phyloP scores from a whole-genome alignment of 2,888 invertebrate genomes.

The Cosmia pyralina region DNA sequence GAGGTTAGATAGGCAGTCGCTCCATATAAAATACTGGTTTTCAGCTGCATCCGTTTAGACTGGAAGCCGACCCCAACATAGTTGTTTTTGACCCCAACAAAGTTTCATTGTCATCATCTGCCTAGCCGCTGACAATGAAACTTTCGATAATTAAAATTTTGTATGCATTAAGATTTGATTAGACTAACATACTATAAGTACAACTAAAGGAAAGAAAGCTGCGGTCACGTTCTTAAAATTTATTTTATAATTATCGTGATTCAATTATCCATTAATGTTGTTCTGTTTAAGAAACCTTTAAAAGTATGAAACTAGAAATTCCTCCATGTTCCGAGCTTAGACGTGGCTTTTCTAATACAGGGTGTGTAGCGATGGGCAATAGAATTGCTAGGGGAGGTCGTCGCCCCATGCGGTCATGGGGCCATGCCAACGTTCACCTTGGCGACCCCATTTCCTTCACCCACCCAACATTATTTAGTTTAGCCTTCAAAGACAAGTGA shows the following conservation, averaged over 20 bases:
- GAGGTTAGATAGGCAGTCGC: too few relatives aligned
- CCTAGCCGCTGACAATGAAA: neutral
- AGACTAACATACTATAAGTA: neutral
- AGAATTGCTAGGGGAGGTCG: slow-evolving; percentile 42
- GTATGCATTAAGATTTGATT: neutral
- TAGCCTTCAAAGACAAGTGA: neutral
- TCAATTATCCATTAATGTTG: neutral
- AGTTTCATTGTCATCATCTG: too few relatives aligned
- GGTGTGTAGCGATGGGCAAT: slow-evolving; percentile 26
- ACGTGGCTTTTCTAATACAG: neutral
- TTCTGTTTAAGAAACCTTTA: slow-evolving; percentile 1
- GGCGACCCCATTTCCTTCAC: slow-evolving; percentile 35
- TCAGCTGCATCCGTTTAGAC: too few relatives aligned
- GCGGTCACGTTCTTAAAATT: neutral
- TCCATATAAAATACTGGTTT: too few relatives aligned
- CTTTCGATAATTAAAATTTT: neutral
- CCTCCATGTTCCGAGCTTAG: neutral
- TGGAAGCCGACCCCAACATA: too few relatives aligned
- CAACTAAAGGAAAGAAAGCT: neutral
- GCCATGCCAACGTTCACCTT: slow-evolving; percentile 18
- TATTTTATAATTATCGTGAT: neutral
- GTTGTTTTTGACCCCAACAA: too few relatives aligned
- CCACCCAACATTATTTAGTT: slow-evolving; percentile 19
- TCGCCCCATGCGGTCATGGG: slow-evolving; percentile 25
- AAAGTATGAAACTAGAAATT: neutral